These are phyloP conservation scores for Melanaphis sacchari DNA, from an alignment of 1,140 invertebrate genomes.

Conservation along the genomic window DNA sequence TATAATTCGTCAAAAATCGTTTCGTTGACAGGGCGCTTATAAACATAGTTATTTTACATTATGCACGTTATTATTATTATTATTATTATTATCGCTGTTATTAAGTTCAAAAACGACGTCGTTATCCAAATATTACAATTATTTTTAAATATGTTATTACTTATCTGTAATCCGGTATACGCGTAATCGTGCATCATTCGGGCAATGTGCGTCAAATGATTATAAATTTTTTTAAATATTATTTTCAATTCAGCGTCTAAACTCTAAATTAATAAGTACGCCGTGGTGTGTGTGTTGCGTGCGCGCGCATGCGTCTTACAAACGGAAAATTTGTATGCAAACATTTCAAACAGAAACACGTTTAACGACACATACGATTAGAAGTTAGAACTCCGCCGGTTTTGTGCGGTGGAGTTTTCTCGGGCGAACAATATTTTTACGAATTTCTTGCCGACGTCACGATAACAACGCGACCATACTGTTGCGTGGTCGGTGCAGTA, in stretches of 20 bases:
- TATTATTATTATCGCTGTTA: neutral
- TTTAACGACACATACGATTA: neutral
- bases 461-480: neutral
- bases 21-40: neutral
- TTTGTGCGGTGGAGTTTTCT: too few relatives aligned
- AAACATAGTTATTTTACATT: neutral
- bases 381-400: too few relatives aligned
- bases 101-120: neutral
- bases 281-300: too few relatives aligned
- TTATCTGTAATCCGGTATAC: neutral
- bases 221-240: neutral
- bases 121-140: neutral
- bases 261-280: neutral
- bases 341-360: neutral
- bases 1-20: neutral
- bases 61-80: neutral
- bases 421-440: neutral
- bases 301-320: neutral
- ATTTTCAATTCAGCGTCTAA: neutral
- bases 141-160: neutral
- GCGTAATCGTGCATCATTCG: neutral
- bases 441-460: neutral
- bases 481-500: neutral
- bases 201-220: neutral
- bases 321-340: neutral